Conservation (phyloP, 2,113 vertebrate species). For the Albula glossodonta region DNA sequence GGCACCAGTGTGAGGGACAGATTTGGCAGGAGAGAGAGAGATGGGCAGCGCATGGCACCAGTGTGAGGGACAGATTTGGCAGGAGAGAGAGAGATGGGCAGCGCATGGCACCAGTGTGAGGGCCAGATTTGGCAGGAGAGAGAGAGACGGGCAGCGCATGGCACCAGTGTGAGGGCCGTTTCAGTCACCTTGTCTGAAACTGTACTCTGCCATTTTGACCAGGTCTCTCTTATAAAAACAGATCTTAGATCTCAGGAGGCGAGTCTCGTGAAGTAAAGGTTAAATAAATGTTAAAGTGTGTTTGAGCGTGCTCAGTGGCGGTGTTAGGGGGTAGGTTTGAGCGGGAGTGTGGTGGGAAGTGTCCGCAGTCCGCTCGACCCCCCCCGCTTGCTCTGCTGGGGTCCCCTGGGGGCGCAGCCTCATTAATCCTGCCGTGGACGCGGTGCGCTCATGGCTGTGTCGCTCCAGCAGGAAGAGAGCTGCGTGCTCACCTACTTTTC, state of each 20-base stretch:
- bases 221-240: no score
- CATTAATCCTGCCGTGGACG: constrained; percentile 47
- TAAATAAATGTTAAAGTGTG: no score
- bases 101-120: no score
- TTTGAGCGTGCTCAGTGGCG: background rate
- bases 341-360: background rate
- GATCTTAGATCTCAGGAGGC: no score
- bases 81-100: no score
- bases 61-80: no score
- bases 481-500: constrained; percentile 15
- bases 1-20: constrained; percentile 57
- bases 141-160: background rate
- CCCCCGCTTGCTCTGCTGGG: constrained; percentile 4
- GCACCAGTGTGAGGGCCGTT: constrained; percentile 54
- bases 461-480: constrained; percentile 34
- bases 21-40: constrained; percentile 60
- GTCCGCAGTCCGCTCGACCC: background rate
- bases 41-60: constrained; percentile 56
- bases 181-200: no score
- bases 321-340: background rate
- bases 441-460: constrained; percentile 37
- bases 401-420: constrained; percentile 3
- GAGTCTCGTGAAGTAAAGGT: no score
- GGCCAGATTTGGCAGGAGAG: background rate
- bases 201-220: no score